Percentiles rank a stretch among this genome's conserved stretches.
phyloP scores from a whole-genome alignment of 2,113 vertebrate species.

The Hucho hucho region DNA sequence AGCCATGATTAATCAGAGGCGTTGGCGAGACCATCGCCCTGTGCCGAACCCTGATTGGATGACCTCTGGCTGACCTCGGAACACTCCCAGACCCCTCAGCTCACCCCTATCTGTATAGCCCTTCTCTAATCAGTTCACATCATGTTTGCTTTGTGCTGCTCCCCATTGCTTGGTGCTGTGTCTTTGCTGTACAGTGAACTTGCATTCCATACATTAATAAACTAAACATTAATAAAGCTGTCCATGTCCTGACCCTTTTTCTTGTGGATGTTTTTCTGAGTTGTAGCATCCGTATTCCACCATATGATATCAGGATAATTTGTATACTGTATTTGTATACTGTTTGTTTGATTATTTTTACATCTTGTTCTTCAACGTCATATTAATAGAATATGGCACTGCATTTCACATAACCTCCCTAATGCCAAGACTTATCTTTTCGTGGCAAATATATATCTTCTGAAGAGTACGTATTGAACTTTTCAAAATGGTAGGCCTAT shows the following conservation, averaged over 20 bases:
- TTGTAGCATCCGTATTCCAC: background rate
- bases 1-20: slow-evolving; percentile 39
- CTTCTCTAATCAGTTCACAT: slow-evolving; percentile 63
- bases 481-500: too few relatives aligned
- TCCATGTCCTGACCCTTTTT: background rate
- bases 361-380: background rate
- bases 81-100: background rate
- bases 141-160: slow-evolving; percentile 69
- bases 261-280: background rate
- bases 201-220: slow-evolving; percentile 89
- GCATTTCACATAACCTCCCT: background rate
- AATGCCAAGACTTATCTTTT: background rate
- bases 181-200: slow-evolving; percentile 90
- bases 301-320: background rate
- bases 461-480: too few relatives aligned
- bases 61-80: slow-evolving; percentile 52
- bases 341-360: background rate
- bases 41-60: slow-evolving; percentile 40
- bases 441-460: too few relatives aligned
- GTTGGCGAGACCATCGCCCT: slow-evolving; percentile 16
- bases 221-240: too few relatives aligned
- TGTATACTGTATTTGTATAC: background rate
- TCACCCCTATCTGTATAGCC: slow-evolving; percentile 28
- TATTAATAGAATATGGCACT: background rate
- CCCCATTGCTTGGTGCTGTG: slow-evolving; percentile 90